These are phyloP conservation scores for Chouioia cunea DNA, from an alignment of 2,888 invertebrate species.

Conservation along the genomic window DNA sequence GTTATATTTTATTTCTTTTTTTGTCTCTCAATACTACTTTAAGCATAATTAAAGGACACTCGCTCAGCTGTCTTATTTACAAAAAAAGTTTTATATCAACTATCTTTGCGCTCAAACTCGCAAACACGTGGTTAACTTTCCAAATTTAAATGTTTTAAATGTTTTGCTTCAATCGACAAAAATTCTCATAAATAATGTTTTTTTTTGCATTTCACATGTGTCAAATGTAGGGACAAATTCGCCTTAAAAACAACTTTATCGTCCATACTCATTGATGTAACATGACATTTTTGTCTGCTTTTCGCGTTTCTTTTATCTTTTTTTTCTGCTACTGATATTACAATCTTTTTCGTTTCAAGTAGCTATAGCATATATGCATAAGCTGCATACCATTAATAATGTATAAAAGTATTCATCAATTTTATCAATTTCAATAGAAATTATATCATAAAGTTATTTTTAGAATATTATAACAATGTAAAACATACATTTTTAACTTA, in stretches of 20 bases:
- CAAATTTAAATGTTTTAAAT: conserved; percentile 2
- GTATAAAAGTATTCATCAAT: conserved; percentile 30
- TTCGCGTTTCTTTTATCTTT: conserved; percentile 2
- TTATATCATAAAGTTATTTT: too few relatives aligned
- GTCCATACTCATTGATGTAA: conserved; percentile 19
- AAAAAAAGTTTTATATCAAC: conserved; percentile 51
- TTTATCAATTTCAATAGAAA: too few relatives aligned
- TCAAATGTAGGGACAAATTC: not conserved
- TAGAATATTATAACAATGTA: too few relatives aligned
- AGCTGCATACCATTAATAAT: conserved; percentile 35
- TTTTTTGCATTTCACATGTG: conserved; percentile 23
- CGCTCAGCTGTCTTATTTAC: conserved; percentile 54
- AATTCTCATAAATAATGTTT: conserved; percentile 19
- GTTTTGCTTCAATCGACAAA: too few relatives aligned
- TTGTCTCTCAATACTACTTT: conserved; percentile 35
- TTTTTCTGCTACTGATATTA: conserved; percentile 29
- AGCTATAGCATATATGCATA: conserved; percentile 32
- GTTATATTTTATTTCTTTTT: conserved; percentile 50
- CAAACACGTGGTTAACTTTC: conserved; percentile 23
- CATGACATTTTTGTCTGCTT: conserved; percentile 27
- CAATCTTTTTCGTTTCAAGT: conserved; percentile 33
- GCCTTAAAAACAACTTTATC: conserved; percentile 2
- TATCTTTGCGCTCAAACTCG: conserved; percentile 34
- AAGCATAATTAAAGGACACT: conserved; percentile 49
- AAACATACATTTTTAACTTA: too few relatives aligned